Percentiles rank a stretch among this genome's conserved stretches.
Evolutionary conservation across 1,140 invertebrate species (phyloP).

Genomic region (Papilio polytes): DNA sequence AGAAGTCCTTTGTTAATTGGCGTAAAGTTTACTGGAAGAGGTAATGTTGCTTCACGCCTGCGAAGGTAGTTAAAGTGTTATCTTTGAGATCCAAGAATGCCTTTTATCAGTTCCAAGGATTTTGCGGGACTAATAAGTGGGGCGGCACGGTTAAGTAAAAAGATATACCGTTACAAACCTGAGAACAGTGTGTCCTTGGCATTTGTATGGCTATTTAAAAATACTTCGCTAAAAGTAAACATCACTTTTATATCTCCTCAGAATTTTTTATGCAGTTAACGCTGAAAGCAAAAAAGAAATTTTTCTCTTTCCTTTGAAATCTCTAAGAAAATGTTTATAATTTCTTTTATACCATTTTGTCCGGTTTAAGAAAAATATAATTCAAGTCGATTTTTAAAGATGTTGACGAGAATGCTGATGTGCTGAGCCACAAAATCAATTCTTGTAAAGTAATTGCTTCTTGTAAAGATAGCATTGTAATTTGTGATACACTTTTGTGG

Average conservation of each 20-base stretch:
- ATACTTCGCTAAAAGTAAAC: conserved; percentile 11
- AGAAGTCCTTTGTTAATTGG: conserved; percentile 57
- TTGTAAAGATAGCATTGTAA: background rate
- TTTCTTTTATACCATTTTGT: background rate
- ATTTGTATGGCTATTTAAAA: conserved; percentile 32
- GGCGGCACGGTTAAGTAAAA: conserved; percentile 25
- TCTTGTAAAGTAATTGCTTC: too few species aligned
- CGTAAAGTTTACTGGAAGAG: conserved; percentile 47
- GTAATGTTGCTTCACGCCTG: conserved; percentile 7
- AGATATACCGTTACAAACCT: conserved; percentile 11
- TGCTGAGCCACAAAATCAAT: background rate
- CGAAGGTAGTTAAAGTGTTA: conserved; percentile 30
- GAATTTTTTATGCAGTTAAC: conserved; percentile 13
- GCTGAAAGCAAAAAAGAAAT: conserved; percentile 14
- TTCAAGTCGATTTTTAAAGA: background rate
- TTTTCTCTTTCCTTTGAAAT: conserved; percentile 21
- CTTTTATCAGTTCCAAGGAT: conserved; percentile 34
- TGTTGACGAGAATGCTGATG: background rate
- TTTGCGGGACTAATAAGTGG: conserved; percentile 32
- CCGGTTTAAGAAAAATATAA: background rate
- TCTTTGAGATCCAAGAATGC: conserved; percentile 34
- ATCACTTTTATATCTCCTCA: background rate
- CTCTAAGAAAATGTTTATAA: background rate
- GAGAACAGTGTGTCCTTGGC: conserved; percentile 25
- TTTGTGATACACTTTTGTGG: background rate